Base-by-base conservation (phyloP, 2,113 vertebrate species). In the Piliocolobus tephrosceles region DNA sequence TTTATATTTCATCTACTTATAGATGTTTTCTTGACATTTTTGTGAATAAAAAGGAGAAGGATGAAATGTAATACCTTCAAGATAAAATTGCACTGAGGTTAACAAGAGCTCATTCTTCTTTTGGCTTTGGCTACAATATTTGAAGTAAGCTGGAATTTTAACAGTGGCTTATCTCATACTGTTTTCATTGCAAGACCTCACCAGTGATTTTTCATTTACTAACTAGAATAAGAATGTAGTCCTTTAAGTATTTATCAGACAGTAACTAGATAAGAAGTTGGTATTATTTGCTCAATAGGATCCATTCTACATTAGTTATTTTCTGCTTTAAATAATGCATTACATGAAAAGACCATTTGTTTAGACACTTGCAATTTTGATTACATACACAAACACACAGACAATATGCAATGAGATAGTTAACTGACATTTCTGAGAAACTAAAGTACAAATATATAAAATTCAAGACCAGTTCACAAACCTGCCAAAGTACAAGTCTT, bases 331-430 rank as follows among this genome's bases (percentile, higher is more conserved):
- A 97, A 43, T 45, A n/a, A 94, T 82, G 0, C 13, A 93, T 91
- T 27, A 80, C n/a, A 23, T 27, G 58, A 81, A 80, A 89, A 16
- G 5, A 32, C 38, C 91, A 27, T 20, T 95, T 97, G 87, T 55
- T 97, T 93, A 96, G 80, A 85, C 18, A 94, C 55, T 88, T 94
- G 66, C 25, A 96, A 96, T 72, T 90, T 94, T 70, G 78, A 16
- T 72, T 97, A 30, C 79, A 57, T 20, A 57, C 40, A 72, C 4
- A 73, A 8, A 43, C 2, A 57, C 13, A 16, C 12, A 79, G 3
- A 35, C 40, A 57, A 57, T 23, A 92, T 61, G 27, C 23, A 89
- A 45, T 95, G 78, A 82, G 2, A 30, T 72, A 30, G 40, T 50
- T 47, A 88, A 4, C 16, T 14, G 6, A 88, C 72, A 30, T 84